Evolutionary conservation across 2,113 vertebrate genomes (phyloP).

Genomic region (Axis porcinus): DNA sequence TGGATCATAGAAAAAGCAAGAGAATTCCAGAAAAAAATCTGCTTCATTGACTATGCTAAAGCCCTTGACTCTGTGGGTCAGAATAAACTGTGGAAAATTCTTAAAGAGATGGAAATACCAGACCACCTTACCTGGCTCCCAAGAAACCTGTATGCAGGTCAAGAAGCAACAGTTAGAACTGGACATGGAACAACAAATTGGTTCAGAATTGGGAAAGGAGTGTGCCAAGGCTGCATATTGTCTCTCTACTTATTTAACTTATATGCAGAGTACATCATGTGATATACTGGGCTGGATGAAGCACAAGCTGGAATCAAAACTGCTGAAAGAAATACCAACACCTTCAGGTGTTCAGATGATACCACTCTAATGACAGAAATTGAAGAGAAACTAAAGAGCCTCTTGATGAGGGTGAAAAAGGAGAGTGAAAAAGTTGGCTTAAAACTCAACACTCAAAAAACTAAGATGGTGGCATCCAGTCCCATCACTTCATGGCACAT

Average conservation of each 20-base stretch:
- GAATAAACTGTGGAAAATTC: background rate
- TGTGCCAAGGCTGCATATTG: background rate
- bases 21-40: background rate
- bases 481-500: fast-evolving
- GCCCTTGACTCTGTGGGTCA: background rate
- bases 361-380: background rate
- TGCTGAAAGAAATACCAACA: background rate
- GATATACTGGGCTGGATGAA: background rate
- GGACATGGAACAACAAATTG: background rate
- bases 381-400: background rate
- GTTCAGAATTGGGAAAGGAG: background rate
- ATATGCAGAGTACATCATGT: background rate
- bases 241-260: background rate
- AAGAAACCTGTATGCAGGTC: background rate
- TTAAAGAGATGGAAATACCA: background rate
- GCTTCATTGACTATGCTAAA: background rate
- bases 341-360: background rate
- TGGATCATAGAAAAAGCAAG: background rate
- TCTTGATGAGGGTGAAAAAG: background rate
- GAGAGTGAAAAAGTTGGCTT: background rate
- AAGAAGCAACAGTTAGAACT: background rate
- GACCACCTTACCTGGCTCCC: background rate
- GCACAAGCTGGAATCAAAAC: background rate
- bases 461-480: background rate
- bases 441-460: background rate